A percentile compares a stretch with the other conserved stretches of the same genome.
Evolutionary conservation across 2,113 vertebrate genomes (phyloP).

Genomic region (Cyprinodon tularosa): DNA sequence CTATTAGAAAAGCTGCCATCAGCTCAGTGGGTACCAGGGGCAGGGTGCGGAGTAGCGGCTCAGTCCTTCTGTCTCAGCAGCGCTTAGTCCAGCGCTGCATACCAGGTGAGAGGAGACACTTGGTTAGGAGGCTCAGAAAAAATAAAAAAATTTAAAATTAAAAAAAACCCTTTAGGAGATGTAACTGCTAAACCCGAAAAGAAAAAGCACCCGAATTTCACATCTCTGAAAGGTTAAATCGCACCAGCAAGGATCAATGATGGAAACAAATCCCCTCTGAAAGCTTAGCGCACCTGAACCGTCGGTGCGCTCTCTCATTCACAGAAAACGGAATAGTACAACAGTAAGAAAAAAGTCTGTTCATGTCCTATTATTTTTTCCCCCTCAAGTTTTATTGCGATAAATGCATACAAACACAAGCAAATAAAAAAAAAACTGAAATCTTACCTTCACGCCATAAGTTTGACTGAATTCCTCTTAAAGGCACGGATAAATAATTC

Average conservation of each 20-base stretch:
- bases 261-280: conserved; percentile 8
- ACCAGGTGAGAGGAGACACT: conserved; percentile 33
- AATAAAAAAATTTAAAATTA: conserved; percentile 3
- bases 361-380: background rate
- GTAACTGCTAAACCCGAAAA: background rate
- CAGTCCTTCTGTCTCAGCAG: background rate
- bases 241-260: conserved; percentile 25
- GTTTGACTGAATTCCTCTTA: conserved; percentile 71
- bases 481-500: conserved; percentile 66
- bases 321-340: background rate
- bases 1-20: conserved; percentile 17
- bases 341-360: background rate
- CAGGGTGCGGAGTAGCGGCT: conserved; percentile 10
- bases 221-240: conserved; percentile 19
- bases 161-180: conserved; percentile 17
- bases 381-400: conserved; percentile 19
- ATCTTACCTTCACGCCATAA: conserved; percentile 83
- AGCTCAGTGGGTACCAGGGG: background rate
- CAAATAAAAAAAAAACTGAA: background rate
- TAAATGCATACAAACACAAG: background rate
- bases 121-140: conserved; percentile 8
- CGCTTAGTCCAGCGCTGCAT: conserved; percentile 33
- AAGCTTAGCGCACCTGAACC: background rate
- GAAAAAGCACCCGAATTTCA: conserved; percentile 11
- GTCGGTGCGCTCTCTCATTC: background rate